Base-by-base conservation (phyloP, 2,888 invertebrate species). In the Apodemia hepburni region DNA sequence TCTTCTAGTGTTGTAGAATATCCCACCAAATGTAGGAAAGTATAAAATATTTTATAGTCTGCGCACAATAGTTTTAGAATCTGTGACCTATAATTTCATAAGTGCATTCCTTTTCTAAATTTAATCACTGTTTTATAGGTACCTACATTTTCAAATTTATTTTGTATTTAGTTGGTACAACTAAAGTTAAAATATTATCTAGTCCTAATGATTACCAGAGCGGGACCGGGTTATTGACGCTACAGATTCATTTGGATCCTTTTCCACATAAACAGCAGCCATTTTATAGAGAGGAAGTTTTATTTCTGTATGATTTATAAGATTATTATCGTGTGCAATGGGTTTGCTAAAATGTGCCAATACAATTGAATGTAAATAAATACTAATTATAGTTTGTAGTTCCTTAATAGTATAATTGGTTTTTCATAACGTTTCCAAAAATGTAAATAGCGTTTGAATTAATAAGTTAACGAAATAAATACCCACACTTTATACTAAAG, bases 21-120 rank as follows among this genome's bases (percentile, higher is more conserved):
- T 57, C 61, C 61, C 61, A 62, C 61, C 61, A 62, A 62, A 62
- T 58, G 29, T 58, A 61, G n/a, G 15, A n/a, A 38, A 12, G 42
- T 35, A 35, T 58, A 22, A 59, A 12, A 27, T 15, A 54, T 27
- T 54, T 27, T 27, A 15, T 27, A 54, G 54, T 54, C 54, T 15
- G 54, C 27, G 54, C 54, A 54, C 22, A 54, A 54, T 54, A 22
- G 29, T 54, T 5, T 54, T 54, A 22, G 54, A 54, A 27, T 54
- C 27, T 22, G 22, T 11, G 12, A 51, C 12, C 6, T 15, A 27
- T 54, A 11, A 27, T 27, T 54, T 22, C 12, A 54, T 27, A 27
- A 54, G 27, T 54, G 54, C 54, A 54, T 54, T 54, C 54, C 54
- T 54, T 54, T n/a, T 45, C 45, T 45, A 45, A 45, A 45, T 45